Evolutionary conservation across 2,888 invertebrate genomes (phyloP).

Genomic region (Melanargia galathea): DNA sequence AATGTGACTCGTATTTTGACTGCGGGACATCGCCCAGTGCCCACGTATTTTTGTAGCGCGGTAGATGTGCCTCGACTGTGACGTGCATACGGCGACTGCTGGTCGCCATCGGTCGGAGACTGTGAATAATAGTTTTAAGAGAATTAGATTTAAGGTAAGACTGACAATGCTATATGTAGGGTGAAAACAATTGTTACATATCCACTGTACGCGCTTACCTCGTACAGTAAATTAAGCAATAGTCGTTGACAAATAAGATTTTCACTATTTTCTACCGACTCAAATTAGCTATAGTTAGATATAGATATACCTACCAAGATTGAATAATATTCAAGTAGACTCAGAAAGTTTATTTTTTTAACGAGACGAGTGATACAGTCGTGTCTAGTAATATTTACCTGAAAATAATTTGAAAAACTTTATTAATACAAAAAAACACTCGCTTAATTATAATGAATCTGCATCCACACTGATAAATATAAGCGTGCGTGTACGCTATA

Average conservation of each 20-base stretch:
- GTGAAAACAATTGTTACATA: slow-evolving; percentile 61
- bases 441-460: no score
- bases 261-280: slow-evolving; percentile 22
- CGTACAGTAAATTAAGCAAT: slow-evolving; percentile 29
- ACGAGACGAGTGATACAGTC: background rate
- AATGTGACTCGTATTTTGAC: slow-evolving; percentile 76
- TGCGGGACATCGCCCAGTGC: slow-evolving; percentile 81
- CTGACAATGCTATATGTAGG: slow-evolving; percentile 66
- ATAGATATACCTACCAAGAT: slow-evolving; percentile 13
- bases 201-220: slow-evolving; percentile 35
- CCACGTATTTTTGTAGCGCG: slow-evolving; percentile 81
- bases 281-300: slow-evolving; percentile 7
- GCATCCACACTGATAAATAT: no score
- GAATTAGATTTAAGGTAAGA: slow-evolving; percentile 62
- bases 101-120: slow-evolving; percentile 70
- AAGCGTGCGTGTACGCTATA: no score
- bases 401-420: background rate
- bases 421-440: background rate
- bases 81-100: slow-evolving; percentile 54
- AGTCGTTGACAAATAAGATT: slow-evolving; percentile 12
- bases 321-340: slow-evolving; percentile 26
- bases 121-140: slow-evolving; percentile 70
- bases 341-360: background rate
- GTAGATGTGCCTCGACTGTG: slow-evolving; percentile 74
- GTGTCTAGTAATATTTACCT: background rate